phyloP scores from a whole-genome alignment of 2,113 vertebrate genomes.

The Carassius gibelio region DNA sequence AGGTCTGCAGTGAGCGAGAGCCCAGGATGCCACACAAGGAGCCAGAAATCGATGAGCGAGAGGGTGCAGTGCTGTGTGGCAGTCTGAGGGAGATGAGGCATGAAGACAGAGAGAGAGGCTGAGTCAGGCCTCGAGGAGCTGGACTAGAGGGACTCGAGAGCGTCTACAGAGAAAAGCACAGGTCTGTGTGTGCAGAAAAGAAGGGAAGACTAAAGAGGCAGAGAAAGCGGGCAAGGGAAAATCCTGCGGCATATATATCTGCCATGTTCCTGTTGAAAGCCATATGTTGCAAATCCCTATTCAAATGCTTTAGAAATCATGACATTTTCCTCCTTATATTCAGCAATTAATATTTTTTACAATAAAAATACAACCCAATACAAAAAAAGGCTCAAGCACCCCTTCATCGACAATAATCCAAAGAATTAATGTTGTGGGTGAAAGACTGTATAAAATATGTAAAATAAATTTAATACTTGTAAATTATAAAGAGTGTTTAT shows the following conservation, averaged over 20 bases:
- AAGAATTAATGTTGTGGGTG: too few species aligned
- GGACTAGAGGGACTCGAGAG: background rate
- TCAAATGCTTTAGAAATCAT: background rate
- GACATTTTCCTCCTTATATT: background rate
- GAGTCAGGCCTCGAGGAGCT: background rate
- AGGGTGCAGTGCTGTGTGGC: constrained; percentile 1
- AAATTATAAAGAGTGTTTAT: too few species aligned
- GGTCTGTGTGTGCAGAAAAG: background rate
- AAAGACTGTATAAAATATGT: too few species aligned
- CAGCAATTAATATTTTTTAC: background rate
- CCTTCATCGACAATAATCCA: too few species aligned
- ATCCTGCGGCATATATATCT: constrained; percentile 10
- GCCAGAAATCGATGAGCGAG: background rate
- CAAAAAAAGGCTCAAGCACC: too few species aligned
- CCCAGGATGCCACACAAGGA: background rate
- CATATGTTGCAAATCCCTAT: constrained; percentile 48
- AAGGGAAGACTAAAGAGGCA: constrained; percentile 7
- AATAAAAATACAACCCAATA: background rate
- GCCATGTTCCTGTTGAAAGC: constrained; percentile 37
- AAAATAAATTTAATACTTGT: too few species aligned
- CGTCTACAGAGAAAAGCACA: background rate
- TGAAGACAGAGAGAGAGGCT: background rate
- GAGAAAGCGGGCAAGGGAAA: constrained; percentile 5
- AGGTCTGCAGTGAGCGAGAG: constrained; percentile 6
- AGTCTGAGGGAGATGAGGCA: background rate